Evolutionary conservation across 2,888 invertebrate genomes (phyloP), one percentile per base, ranked within the genome.

Genomic region (Hypolimnas misippus): DNA sequence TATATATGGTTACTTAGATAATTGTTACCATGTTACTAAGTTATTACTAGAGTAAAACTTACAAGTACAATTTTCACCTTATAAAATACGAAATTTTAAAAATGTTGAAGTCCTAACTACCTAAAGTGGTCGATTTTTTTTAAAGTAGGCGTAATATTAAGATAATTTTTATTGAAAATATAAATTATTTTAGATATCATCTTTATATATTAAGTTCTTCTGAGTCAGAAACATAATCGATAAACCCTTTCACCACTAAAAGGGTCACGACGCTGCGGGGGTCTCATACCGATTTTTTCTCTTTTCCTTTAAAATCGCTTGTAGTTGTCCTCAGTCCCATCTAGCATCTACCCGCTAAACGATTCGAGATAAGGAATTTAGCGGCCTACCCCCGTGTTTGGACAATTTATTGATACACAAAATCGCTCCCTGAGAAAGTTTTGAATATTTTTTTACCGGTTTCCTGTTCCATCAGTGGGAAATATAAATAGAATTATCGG

Each of bases 331-430:
- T 71, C 71, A 56, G 62, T 62, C 70, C 67, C 68, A 65, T 57
- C 62, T 76, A 66, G 57, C 76, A 66, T 73, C 70, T 73, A 67
- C 68, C 61, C 75, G 77, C 77, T 78, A 78, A 78, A 77, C 77
- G 78, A 65, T 75, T 75, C 83, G 76, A 89, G 89, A 91, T 89
- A 89, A 71, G 89, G 90, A 90, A 89, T 90, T 89, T 89, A 89
- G 86, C 87, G 81, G 79, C 81, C 83, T 74, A 54, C 84, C 84
- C 81, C 85, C 77, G 77, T 84, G 82, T 86, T 84, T 86, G 78
- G 69, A 77, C 79, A 78, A 78, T 74, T 74, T 84, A 86, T 86
- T 86, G 83, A 79, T 83, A 70, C 72, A 72, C 65, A 75, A 76
- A 25, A 76, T 75, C 74, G 76, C 76, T 76, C 75, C 76, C 76